Evolutionary conservation across 1,140 invertebrate genomes (phyloP), one percentile per base, ranked within the genome.

Genomic region (Monomorium pharaonis): DNA sequence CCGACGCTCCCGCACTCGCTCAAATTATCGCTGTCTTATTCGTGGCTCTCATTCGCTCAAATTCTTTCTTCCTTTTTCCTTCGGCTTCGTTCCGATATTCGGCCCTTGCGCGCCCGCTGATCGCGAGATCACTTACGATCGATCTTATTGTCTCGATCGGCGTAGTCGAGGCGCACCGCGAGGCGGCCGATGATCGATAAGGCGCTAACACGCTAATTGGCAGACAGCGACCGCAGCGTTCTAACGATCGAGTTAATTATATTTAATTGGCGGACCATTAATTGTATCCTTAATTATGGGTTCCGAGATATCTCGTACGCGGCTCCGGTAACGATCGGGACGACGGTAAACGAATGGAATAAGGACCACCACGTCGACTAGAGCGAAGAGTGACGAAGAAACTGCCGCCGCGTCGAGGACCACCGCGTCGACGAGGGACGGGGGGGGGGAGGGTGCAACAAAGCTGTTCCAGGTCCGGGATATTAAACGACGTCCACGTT

Each of bases 121-220:
- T 14, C 14, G 12, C 78, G 84, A n/a, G n/a, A 78, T 89, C 49
- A 24, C 49, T 37, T 58, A 84, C 67, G 78, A 81, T 72, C 67
- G 80, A 85, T 89, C 84, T 87, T 87, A 90, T 90, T 87, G 74
- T 76, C 69, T 85, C 65, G 67, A 85, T 74, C 27, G 47, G 88
- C 70, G 84, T 77, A 84, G 75, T 65, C 81, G 70, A 72, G 56
- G 54, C 75, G 75, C n/a, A 21, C 81, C 30, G 62, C 51, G 74
- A 60, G 60, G 70, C 85, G 58, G 75, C 62, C 85, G 86, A 89
- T 90, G 88, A 49, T 78, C 88, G 90, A 91, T 91, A 91, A 91
- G 88, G 90, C 72, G 86, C 74, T 87, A 88, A 91, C 58, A 88
- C 90, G 90, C 91, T 91, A 91, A 91, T 91, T 91, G 91, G 90